phyloP scores from a whole-genome alignment of 2,113 vertebrate genomes.

The Neomonachus schauinslandi region DNA sequence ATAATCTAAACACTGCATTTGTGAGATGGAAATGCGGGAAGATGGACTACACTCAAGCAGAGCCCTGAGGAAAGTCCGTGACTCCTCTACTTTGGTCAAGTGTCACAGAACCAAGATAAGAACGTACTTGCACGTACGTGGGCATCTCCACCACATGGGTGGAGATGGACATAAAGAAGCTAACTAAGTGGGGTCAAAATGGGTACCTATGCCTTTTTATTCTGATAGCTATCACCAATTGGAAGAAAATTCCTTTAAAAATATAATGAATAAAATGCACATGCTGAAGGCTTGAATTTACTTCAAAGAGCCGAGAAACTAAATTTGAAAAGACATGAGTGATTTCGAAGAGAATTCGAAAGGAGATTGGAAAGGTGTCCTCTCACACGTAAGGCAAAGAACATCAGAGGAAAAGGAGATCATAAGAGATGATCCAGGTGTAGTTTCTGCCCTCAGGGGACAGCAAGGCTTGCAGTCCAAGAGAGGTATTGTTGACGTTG shows the following conservation, averaged over 20 bases:
- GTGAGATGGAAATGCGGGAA: not conserved
- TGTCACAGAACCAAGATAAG: not conserved
- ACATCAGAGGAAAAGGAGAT: not conserved
- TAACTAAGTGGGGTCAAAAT: not conserved
- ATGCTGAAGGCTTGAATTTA: not conserved
- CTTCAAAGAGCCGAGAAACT: not conserved
- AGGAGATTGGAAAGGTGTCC: not conserved
- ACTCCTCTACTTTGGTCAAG: not conserved
- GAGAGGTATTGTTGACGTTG: not conserved
- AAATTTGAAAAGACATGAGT: not conserved
- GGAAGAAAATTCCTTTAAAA: not conserved
- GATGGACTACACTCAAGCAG: not conserved
- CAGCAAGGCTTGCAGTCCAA: not conserved
- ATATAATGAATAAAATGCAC: not conserved
- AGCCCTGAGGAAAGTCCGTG: not conserved
- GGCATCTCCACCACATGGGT: not conserved
- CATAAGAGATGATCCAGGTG: not conserved
- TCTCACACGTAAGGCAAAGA: constrained; percentile 3
- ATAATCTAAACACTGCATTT: not conserved
- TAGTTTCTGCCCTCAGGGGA: not conserved
- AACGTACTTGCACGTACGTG: not conserved
- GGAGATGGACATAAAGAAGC: too few relatives aligned
- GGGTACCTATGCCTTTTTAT: not conserved
- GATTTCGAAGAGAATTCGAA: constrained; percentile 5
- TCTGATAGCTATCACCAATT: not conserved